Base-by-base conservation (phyloP, 2,113 vertebrate species). In the Gavia stellata region DNA sequence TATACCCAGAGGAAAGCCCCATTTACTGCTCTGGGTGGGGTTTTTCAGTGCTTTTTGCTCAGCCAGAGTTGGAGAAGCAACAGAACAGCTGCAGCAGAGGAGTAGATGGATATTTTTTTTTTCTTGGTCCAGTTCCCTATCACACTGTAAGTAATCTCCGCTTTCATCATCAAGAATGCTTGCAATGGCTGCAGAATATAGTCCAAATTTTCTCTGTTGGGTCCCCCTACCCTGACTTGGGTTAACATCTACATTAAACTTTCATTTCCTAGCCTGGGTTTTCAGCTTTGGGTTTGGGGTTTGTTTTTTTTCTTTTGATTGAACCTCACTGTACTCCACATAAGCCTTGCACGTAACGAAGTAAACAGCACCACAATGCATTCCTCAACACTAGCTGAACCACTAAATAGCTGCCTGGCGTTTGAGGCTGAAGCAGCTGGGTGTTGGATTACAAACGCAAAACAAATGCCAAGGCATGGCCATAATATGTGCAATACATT, bases 381-480 rank as follows among this genome's bases (percentile, higher is more conserved):
- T 97, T 97, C 96, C 96, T 96, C 82, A 82, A 66, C 87, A 91
- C 86, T 75, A 82, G 92, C 84, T 77, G 90, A 95, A 92, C 94
- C 80, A 72, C 94, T 93, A 94, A 95, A 96, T 92, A 95, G 82
- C 96, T 91, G 92, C 96, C 90, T 50, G 82, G 78, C 93, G 94
- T 94, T 85, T 38, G 85, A 95, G 89, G 89, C 89, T 8, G 85
- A 65, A 97, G 96, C 97, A 96, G 92, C 96, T 96, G 97, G 95
- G 95, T 90, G 87, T 97, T 95, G 77, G 91, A 88, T 97, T 97
- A 96, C 96, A 97, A 97, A 96, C 55, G 61, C 82, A 49, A 75
- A 96, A 80, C 94, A 96, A 96, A 96, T 94, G 96, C 95, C 95
- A 94, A 92, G 94, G 92, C 97, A 94, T 95, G 88, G 95, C 92